These are phyloP conservation scores for Eunapius fragilis DNA, from an alignment of 37 sponge, comb jelly and placozoan species.

Conservation along the genomic window DNA sequence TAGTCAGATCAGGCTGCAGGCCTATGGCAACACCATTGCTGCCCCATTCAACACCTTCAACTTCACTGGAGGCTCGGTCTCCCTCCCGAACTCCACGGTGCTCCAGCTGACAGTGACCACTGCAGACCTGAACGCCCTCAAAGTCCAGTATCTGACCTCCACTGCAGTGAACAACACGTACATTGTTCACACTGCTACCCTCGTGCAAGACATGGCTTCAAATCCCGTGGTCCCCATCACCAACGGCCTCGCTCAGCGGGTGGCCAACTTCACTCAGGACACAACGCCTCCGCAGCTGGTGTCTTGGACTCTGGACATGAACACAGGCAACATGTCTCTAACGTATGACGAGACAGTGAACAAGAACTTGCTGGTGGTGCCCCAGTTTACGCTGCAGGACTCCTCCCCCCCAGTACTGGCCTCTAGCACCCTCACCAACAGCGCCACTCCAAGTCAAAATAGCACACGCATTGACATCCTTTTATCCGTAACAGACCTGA, in stretches of 20 bases:
- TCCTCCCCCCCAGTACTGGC: constrained; percentile 12
- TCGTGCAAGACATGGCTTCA: constrained; percentile 75
- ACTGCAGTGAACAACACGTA: constrained; percentile 68
- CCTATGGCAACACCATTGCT: neutral
- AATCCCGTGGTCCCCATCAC: constrained; percentile 48
- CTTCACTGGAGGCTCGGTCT: constrained; percentile 63
- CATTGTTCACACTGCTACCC: constrained; percentile 40
- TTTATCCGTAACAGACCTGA: constrained; percentile 78
- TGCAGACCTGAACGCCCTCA: constrained; percentile 76
- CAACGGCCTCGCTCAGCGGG: constrained; percentile 55
- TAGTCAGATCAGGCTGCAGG: constrained; percentile 53
- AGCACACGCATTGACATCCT: constrained; percentile 43
- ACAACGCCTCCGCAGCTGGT: constrained; percentile 70
- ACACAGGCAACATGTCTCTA: constrained; percentile 55
- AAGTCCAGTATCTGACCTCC: constrained; percentile 60
- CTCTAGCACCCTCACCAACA: constrained; percentile 41
- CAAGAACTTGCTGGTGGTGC: constrained; percentile 43
- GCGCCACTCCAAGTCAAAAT: constrained; percentile 20
- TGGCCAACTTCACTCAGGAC: constrained; percentile 72
- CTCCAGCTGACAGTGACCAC: constrained; percentile 55
- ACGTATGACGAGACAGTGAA: constrained; percentile 87
- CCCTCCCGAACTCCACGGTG: constrained; percentile 46
- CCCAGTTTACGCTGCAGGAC: constrained; percentile 69
- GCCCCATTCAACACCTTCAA: constrained; percentile 21
- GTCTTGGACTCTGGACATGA: constrained; percentile 81